These are phyloP conservation scores for Crocidura indochinensis DNA, from an alignment of 2,797 vertebrate genomes.

Conservation along the genomic window DNA sequence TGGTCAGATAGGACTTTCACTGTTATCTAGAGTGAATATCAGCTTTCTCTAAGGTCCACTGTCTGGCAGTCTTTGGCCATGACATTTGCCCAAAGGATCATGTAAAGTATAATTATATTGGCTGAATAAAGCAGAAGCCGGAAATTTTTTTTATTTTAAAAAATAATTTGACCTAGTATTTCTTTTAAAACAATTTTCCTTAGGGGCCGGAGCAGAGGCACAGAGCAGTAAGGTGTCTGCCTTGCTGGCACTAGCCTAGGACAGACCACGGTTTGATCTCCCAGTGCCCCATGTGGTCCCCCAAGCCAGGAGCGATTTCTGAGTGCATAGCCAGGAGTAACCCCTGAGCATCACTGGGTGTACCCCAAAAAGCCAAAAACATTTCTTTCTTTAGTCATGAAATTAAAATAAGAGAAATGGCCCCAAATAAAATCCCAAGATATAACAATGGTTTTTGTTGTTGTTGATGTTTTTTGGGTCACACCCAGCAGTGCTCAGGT, in stretches of 20 bases:
- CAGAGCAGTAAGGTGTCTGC: too few species aligned
- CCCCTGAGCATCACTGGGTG: too few species aligned
- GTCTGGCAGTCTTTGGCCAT: neutral
- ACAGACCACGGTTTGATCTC: too few species aligned
- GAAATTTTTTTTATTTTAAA: neutral
- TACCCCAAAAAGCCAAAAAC: too few species aligned
- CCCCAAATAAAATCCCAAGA: conserved; percentile 45
- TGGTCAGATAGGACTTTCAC: neutral
- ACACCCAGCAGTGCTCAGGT: too few species aligned
- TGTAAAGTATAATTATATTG: rapidly evolving
- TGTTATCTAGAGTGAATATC: neutral
- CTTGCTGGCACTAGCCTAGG: too few species aligned
- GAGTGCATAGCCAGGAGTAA: too few species aligned
- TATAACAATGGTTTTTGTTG: conserved; percentile 3
- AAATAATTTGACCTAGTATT: conserved; percentile 55
- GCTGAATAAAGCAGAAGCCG: neutral
- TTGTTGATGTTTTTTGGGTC: too few species aligned
- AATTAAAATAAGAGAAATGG: conserved; percentile 54
- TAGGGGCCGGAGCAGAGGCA: too few species aligned
- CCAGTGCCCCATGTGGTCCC: too few species aligned
- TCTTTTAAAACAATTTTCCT: neutral
- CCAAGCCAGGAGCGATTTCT: too few species aligned
- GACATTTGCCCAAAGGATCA: neutral
- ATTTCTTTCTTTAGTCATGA: too few species aligned
- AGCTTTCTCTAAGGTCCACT: neutral